phyloP scores from a whole-genome alignment of 2,113 vertebrate species.

The Anser brachyrhynchus region DNA sequence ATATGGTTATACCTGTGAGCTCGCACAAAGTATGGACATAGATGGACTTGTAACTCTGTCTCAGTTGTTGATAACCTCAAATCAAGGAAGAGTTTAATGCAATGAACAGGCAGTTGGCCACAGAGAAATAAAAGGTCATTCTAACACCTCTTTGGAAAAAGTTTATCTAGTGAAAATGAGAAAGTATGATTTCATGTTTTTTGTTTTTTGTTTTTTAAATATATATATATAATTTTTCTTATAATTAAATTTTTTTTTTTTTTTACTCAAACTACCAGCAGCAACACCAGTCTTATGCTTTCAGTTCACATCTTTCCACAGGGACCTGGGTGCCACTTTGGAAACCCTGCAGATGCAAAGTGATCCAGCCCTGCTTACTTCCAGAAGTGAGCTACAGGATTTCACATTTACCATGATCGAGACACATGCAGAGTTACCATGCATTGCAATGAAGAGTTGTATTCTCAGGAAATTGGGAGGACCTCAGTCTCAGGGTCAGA shows the following conservation, averaged over 20 bases:
- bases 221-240: too few relatives aligned
- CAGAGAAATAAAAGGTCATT: neutral
- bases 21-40: neutral
- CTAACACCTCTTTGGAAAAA: neutral
- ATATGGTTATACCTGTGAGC: neutral
- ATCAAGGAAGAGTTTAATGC: neutral
- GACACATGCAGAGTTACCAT: fast-evolving
- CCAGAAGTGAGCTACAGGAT: neutral
- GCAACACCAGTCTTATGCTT: neutral
- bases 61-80: neutral
- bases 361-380: neutral
- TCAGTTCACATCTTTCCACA: neutral
- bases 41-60: neutral
- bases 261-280: neutral
- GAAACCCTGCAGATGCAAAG: neutral
- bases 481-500: neutral
- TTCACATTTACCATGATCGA: neutral
- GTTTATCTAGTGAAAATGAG: neutral
- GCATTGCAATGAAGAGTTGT: neutral
- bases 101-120: neutral
- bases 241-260: neutral
- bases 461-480: neutral
- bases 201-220: too few relatives aligned
- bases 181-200: neutral
- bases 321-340: neutral